These are phyloP conservation scores for Diarsia rubi DNA, from an alignment of 2,888 invertebrate genomes.

Conservation along the genomic window DNA sequence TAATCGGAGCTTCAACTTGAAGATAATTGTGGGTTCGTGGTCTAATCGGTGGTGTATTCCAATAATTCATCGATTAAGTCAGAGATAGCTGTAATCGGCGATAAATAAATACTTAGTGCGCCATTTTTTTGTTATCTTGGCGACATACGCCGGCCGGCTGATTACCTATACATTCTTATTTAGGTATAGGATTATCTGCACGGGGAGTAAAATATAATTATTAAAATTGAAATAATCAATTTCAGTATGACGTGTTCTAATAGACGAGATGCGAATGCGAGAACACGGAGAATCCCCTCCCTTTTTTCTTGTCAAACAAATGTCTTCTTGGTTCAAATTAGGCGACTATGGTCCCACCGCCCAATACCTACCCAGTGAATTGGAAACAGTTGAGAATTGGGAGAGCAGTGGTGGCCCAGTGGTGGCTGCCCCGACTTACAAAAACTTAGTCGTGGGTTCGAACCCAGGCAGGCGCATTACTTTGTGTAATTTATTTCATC, in stretches of 20 bases:
- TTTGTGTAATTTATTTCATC: no score
- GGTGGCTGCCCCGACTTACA: no score
- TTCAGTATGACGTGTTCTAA: no score
- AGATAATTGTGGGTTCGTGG: slow-evolving; percentile 21
- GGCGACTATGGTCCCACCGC: background rate
- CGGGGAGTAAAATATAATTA: background rate
- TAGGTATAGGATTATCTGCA: slow-evolving; percentile 21
- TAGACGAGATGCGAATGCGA: no score
- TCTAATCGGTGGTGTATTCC: slow-evolving; percentile 40
- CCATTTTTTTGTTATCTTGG: slow-evolving; percentile 48
- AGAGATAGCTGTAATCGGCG: slow-evolving; percentile 36
- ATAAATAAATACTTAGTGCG: slow-evolving; percentile 38
- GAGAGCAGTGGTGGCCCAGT: no score
- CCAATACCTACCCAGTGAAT: background rate
- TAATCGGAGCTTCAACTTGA: slow-evolving; percentile 42
- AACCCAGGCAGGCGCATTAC: no score
- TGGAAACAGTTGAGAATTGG: no score
- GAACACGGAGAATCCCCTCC: background rate
- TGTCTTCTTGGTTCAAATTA: background rate
- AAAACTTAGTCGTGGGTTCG: no score
- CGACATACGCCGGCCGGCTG: slow-evolving; percentile 43
- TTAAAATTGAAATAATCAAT: background rate
- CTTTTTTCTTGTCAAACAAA: background rate
- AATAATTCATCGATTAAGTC: slow-evolving; percentile 41
- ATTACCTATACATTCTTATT: slow-evolving; percentile 21